Conservation (phyloP, 92 coral and sea anemone species). For the Porites divaricata region DNA sequence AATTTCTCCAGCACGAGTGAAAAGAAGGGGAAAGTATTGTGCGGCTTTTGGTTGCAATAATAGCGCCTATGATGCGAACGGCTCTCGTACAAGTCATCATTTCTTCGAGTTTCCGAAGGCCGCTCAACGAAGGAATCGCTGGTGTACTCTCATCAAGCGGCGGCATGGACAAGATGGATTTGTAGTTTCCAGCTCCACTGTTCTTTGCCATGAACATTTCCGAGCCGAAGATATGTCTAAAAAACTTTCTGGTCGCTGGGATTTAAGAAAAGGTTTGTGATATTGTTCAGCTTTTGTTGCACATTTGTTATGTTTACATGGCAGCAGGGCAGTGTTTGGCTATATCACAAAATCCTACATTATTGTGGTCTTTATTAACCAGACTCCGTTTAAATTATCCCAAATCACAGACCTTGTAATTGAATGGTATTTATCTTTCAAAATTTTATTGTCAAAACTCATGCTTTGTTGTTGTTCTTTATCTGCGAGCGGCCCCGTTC, state of each 20-base stretch:
- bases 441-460: no score
- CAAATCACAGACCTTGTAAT: no score
- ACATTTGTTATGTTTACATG: slow-evolving; percentile 3
- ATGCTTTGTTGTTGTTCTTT: no score
- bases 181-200: slow-evolving; percentile 53
- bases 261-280: slow-evolving; percentile 34
- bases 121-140: not conserved
- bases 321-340: not conserved
- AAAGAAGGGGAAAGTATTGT: not conserved
- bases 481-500: no score
- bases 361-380: not conserved
- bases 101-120: not conserved
- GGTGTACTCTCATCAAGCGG: slow-evolving; percentile 1
- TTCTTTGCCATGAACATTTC: slow-evolving; percentile 58
- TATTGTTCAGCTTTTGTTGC: not conserved
- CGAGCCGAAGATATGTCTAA: slow-evolving; percentile 37
- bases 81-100: not conserved
- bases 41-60: not conserved
- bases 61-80: not conserved
- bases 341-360: not conserved
- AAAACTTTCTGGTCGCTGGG: slow-evolving; percentile 21
- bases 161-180: slow-evolving; percentile 46
- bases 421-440: no score
- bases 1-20: no score
- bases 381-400: not conserved